phyloP scores from a whole-genome alignment of 2,113 vertebrate species.

The Rhipidura dahli region DNA sequence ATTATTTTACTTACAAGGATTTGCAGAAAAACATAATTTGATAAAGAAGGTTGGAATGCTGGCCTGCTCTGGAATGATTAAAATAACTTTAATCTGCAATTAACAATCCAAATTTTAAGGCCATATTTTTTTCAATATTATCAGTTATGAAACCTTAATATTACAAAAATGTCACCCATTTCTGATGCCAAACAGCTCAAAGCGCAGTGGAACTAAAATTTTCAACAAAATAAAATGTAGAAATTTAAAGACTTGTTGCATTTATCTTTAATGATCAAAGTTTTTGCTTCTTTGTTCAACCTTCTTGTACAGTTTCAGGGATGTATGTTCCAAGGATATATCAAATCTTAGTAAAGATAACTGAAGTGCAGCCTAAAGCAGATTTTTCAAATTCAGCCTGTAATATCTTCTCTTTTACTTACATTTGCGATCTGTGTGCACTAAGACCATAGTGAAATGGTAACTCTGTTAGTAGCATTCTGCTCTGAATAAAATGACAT shows the following conservation, averaged over 20 bases:
- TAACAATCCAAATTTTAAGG: slow-evolving; percentile 20
- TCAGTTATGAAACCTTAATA: neutral
- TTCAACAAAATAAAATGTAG: neutral
- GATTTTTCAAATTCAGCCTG: neutral
- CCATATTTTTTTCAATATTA: neutral
- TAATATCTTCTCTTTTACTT: neutral
- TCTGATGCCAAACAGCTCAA: neutral
- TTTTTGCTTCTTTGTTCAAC: neutral
- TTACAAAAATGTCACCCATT: neutral
- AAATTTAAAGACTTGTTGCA: neutral
- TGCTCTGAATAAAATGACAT: neutral
- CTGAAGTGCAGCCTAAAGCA: neutral
- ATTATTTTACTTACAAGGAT: neutral
- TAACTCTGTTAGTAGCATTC: neutral
- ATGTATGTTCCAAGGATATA: neutral
- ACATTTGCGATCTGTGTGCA: neutral
- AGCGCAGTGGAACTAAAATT: neutral
- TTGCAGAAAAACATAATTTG: neutral
- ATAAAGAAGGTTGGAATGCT: neutral
- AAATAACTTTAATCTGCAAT: neutral
- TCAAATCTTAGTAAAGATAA: neutral
- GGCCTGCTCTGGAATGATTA: neutral
- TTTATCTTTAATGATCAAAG: neutral
- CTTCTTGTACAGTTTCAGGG: neutral
- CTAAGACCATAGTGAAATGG: neutral